Conservation (phyloP, 2,888 invertebrate species). For the Nemurella pictetii region DNA sequence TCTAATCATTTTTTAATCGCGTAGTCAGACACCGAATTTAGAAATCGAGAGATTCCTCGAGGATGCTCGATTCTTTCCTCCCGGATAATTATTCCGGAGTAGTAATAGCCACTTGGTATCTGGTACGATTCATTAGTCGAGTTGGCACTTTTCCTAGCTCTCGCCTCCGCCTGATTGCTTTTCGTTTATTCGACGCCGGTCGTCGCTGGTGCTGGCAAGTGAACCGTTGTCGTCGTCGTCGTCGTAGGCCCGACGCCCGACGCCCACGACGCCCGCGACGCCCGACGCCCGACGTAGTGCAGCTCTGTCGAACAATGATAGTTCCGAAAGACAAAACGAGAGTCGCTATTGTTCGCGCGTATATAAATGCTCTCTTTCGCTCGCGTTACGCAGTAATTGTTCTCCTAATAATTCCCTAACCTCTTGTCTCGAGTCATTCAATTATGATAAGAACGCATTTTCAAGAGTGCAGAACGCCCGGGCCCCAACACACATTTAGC, state of each 20-base stretch:
- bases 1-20: too few species aligned
- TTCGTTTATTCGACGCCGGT: not conserved
- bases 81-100: not conserved
- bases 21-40: too few species aligned
- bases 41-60: too few species aligned
- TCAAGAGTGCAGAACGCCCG: too few species aligned
- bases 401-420: slow-evolving; percentile 19
- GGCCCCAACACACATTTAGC: not conserved
- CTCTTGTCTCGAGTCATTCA: slow-evolving; percentile 5
- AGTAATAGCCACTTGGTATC: not conserved
- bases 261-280: too few species aligned
- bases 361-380: slow-evolving; percentile 11
- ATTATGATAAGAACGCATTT: not conserved
- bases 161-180: not conserved
- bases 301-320: too few species aligned
- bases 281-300: too few species aligned
- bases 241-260: not conserved
- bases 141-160: not conserved
- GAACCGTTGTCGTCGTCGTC: too few species aligned
- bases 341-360: not conserved
- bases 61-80: too few species aligned
- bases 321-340: not conserved
- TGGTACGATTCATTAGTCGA: not conserved
- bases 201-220: not conserved
- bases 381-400: not conserved